Conservation (phyloP, 2,113 vertebrate species). For the Procavia capensis region DNA sequence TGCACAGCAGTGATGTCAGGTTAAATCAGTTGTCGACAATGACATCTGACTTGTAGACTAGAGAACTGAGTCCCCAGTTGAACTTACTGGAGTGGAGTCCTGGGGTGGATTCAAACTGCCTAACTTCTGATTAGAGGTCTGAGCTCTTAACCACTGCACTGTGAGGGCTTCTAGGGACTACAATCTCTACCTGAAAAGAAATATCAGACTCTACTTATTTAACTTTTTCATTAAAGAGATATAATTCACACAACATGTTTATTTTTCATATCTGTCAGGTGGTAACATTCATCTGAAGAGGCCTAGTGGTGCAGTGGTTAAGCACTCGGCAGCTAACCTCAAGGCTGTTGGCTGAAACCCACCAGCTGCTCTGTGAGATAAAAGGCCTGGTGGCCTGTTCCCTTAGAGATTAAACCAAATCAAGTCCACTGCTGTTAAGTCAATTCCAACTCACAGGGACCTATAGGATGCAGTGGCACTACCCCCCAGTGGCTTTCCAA, state of each 20-base stretch:
- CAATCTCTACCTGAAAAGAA: constrained; percentile 20
- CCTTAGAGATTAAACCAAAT: background rate
- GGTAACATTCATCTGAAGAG: background rate
- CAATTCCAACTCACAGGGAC: background rate
- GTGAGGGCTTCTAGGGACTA: background rate
- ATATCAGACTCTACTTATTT: background rate
- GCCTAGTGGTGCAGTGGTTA: background rate
- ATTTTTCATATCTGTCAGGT: background rate
- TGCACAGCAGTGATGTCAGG: background rate
- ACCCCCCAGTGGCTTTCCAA: no score
- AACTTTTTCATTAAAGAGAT: constrained; percentile 16
- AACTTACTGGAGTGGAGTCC: background rate
- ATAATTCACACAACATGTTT: background rate
- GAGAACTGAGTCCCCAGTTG: background rate
- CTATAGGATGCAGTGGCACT: background rate
- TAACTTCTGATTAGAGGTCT: no score
- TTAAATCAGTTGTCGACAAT: background rate
- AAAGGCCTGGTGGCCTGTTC: background rate
- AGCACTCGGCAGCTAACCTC: background rate
- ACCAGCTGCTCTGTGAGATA: background rate
- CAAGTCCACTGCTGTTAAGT: no score
- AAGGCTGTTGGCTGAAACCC: background rate
- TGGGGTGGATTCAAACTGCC: background rate
- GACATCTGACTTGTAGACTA: background rate
- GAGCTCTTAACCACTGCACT: no score